Percentiles rank a stretch among this genome's conserved stretches.
phyloP scores from a whole-genome alignment of 2,888 invertebrate genomes.

The Drosophila lutescens region DNA sequence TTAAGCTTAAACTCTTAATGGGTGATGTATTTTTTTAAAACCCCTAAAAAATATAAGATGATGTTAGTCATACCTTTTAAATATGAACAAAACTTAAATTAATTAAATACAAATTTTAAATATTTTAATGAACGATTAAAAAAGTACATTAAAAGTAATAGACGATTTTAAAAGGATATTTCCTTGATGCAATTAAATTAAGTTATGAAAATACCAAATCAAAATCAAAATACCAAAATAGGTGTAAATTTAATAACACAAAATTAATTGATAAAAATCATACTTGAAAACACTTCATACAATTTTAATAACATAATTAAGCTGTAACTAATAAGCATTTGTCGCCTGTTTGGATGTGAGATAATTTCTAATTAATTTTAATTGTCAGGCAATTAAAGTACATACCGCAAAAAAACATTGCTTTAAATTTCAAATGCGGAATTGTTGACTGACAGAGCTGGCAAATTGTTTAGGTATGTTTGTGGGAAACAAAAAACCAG shows the following conservation, averaged over 20 bases:
- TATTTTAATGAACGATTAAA: too few relatives aligned
- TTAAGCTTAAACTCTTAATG: too few relatives aligned
- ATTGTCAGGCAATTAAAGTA: conserved; percentile 41
- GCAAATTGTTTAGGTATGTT: conserved; percentile 28
- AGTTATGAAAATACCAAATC: too few relatives aligned
- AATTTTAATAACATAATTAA: conserved; percentile 11
- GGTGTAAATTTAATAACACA: neutral
- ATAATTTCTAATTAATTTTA: conserved; percentile 46
- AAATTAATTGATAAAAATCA: neutral
- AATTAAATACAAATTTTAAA: too few relatives aligned
- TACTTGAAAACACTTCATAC: neutral
- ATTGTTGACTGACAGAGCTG: conserved; percentile 12
- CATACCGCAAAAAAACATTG: conserved; percentile 4
- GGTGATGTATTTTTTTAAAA: too few relatives aligned
- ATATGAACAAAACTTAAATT: too few relatives aligned
- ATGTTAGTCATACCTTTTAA: too few relatives aligned
- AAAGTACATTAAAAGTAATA: too few relatives aligned
- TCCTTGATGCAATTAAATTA: too few relatives aligned
- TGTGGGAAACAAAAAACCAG: conserved; percentile 25
- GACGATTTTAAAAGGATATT: too few relatives aligned
- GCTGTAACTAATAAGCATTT: conserved; percentile 33
- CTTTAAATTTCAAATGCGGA: conserved; percentile 35
- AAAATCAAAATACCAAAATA: too few relatives aligned
- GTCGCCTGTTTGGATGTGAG: conserved; percentile 27
- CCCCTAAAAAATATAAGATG: too few relatives aligned